phyloP scores from a whole-genome alignment of 2,797 vertebrate genomes.

The Melanotaenia parkinsoni region DNA sequence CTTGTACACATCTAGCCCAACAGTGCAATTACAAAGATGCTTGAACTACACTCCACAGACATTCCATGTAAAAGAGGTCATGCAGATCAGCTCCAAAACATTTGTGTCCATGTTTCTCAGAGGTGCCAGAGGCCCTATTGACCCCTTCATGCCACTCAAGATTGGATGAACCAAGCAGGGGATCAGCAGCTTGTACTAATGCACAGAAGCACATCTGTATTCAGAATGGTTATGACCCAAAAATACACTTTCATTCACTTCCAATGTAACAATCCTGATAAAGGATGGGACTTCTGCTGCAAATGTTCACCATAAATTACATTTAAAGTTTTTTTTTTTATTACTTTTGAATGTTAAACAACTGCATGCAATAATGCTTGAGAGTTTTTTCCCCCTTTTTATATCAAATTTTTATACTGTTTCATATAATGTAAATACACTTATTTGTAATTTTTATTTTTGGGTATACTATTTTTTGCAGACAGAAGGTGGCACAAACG shows the following conservation, averaged over 20 bases:
- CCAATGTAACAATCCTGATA: conserved; percentile 20
- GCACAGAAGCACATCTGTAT: conserved; percentile 1
- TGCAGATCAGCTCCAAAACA: conserved; percentile 46
- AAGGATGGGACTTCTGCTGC: conserved; percentile 25
- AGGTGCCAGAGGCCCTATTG: conserved; percentile 29
- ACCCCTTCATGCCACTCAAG: conserved; percentile 23
- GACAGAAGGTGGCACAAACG: not conserved
- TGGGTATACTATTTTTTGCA: conserved; percentile 8
- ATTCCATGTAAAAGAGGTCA: conserved; percentile 53
- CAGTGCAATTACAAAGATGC: conserved; percentile 72
- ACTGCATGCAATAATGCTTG: conserved; percentile 62
- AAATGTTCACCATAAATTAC: conserved; percentile 31
- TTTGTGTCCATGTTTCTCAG: conserved; percentile 36
- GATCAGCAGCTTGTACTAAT: conserved; percentile 25
- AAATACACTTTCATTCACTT: conserved; percentile 29
- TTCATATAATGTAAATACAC: conserved; percentile 42
- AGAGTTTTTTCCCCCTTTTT: conserved; percentile 15
- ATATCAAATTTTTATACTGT: conserved; percentile 52
- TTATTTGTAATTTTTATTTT: conserved; percentile 31
- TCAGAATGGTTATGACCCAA: conserved; percentile 22
- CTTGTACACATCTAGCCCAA: conserved; percentile 74
- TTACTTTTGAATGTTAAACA: conserved; percentile 56
- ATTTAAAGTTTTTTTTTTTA: conserved; percentile 11
- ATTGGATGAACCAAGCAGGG: conserved; percentile 36
- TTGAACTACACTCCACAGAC: conserved; percentile 67